Conservation (phyloP, 2,888 invertebrate genomes). For the Dasysyrphus albostriatus region DNA sequence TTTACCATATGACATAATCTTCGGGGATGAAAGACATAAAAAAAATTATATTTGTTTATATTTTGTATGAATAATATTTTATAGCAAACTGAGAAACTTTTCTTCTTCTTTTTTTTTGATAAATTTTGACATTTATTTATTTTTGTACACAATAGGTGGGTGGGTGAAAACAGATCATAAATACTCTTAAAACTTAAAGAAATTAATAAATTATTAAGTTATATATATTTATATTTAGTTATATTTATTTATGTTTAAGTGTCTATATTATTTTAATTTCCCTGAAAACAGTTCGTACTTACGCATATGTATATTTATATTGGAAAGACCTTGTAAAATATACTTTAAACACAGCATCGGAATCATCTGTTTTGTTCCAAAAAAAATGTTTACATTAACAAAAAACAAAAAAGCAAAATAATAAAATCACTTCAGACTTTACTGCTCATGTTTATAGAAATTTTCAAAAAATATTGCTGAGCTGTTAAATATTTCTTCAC, state of each 20-base stretch:
- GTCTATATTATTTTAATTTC: background rate
- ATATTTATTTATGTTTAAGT: background rate
- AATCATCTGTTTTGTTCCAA: constrained; percentile 20
- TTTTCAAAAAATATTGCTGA: constrained; percentile 18
- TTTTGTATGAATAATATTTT: background rate
- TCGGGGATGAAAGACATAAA: no score
- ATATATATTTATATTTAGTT: no score
- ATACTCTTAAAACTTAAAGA: background rate
- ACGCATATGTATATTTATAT: background rate
- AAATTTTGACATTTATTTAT: background rate
- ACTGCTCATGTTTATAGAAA: constrained; percentile 11
- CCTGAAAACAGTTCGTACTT: background rate
- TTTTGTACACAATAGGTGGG: background rate
- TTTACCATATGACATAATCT: no score
- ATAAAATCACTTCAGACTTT: background rate
- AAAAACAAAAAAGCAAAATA: constrained; percentile 6
- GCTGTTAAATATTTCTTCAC: constrained; percentile 29
- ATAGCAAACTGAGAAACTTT: background rate
- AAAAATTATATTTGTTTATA: no score
- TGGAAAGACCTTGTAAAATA: constrained; percentile 13
- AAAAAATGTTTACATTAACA: constrained; percentile 7
- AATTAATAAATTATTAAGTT: background rate
- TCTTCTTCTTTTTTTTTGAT: background rate
- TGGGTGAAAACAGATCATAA: background rate
- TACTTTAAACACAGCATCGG: background rate